Evolutionary conservation across 2,888 invertebrate genomes (phyloP).

Genomic region (Trachelus iudaicus): DNA sequence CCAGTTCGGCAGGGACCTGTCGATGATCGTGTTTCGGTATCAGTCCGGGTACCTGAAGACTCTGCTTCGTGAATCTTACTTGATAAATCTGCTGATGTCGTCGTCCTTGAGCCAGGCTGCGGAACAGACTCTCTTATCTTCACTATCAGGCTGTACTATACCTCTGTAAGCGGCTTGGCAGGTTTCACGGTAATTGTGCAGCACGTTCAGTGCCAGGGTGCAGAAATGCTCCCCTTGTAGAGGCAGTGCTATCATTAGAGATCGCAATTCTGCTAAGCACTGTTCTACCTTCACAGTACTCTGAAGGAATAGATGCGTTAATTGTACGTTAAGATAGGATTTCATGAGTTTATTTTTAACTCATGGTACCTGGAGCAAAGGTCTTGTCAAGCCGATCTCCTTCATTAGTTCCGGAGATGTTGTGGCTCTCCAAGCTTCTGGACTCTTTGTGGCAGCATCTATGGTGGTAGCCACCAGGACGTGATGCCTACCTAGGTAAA

Average conservation of each 20-base stretch:
- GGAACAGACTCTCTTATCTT: conserved; percentile 83
- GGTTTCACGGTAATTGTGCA: conserved; percentile 80
- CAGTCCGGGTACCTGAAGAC: no score
- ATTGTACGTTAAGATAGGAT: background rate
- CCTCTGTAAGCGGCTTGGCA: conserved; percentile 80
- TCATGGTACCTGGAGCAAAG: conserved; percentile 71
- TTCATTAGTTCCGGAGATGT: conserved; percentile 77
- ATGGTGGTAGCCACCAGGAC: conserved; percentile 73
- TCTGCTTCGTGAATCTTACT: conserved; percentile 67
- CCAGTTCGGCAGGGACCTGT: conserved; percentile 83
- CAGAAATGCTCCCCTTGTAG: conserved; percentile 81
- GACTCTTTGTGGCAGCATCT: conserved; percentile 78
- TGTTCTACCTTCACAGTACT: conserved; percentile 80
- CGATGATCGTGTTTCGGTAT: conserved; percentile 17
- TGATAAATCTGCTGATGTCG: conserved; percentile 92
- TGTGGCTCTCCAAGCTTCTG: conserved; percentile 84
- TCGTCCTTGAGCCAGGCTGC: conserved; percentile 94
- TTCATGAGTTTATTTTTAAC: background rate
- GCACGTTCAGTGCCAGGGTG: conserved; percentile 76
- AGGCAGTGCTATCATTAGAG: conserved; percentile 77
- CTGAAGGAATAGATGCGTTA: conserved; percentile 62
- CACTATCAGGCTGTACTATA: conserved; percentile 81
- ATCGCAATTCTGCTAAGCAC: conserved; percentile 74
- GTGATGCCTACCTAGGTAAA: conserved; percentile 84
- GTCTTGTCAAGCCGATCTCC: conserved; percentile 72